Conservation (phyloP, 2,113 vertebrate genomes). For the Lepisosteus osseus region DNA sequence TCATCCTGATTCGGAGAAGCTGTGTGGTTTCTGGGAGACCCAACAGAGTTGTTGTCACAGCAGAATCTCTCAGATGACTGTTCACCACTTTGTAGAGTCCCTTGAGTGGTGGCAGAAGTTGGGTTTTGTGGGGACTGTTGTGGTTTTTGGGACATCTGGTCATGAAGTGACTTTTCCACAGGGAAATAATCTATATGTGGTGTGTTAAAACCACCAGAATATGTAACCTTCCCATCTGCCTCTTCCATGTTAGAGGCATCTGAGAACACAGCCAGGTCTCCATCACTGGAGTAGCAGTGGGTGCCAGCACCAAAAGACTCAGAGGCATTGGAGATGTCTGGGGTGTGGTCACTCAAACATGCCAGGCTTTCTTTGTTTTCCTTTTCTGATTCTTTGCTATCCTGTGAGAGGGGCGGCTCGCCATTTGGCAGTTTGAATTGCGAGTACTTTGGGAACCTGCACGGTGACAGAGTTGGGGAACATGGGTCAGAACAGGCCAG, state of each 20-base stretch:
- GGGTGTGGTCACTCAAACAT: neutral
- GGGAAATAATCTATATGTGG: too few species aligned
- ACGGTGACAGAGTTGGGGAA: neutral
- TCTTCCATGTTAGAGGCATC: slow-evolving; percentile 14
- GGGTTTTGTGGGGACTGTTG: neutral
- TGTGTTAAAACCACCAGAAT: neutral
- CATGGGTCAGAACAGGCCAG: neutral
- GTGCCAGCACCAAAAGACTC: slow-evolving; percentile 19
- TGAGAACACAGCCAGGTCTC: slow-evolving; percentile 22
- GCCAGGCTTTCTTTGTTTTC: slow-evolving; percentile 1
- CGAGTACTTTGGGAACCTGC: neutral
- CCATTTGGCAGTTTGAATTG: neutral
- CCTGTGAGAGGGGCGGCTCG: neutral
- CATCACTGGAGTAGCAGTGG: slow-evolving; percentile 26
- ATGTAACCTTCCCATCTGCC: neutral
- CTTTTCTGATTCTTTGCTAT: neutral
- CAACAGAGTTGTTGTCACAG: too few species aligned
- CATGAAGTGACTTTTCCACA: too few species aligned
- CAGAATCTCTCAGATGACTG: too few species aligned
- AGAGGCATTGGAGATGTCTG: neutral
- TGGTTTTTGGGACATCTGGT: neutral
- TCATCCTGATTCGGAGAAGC: too few species aligned
- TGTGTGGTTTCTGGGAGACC: too few species aligned
- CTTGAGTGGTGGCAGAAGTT: too few species aligned
- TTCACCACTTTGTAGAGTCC: too few species aligned